A percentile compares a stretch with the other conserved stretches of the same genome.
phyloP scores from a whole-genome alignment of 2,113 vertebrate genomes.

The Saguinus imperator region DNA sequence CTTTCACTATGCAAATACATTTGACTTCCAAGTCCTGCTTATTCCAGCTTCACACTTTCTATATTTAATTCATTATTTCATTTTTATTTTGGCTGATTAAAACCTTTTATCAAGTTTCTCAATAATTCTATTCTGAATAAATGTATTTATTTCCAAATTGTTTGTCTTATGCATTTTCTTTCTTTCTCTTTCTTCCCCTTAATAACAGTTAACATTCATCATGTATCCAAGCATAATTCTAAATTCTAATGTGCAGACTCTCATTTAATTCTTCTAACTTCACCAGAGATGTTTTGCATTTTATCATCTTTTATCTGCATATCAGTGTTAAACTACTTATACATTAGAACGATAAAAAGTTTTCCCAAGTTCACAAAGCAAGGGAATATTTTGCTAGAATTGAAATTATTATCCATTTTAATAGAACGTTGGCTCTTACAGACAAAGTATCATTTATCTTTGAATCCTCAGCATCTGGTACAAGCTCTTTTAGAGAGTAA shows the following conservation, averaged over 20 bases:
- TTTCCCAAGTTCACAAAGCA: neutral
- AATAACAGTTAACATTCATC: neutral
- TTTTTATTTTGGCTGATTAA: neutral
- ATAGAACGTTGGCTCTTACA: neutral
- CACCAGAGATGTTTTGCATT: neutral
- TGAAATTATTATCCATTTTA: neutral
- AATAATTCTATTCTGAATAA: neutral
- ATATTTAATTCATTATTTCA: neutral
- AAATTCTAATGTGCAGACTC: neutral
- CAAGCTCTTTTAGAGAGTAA: neutral
- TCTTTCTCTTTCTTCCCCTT: neutral
- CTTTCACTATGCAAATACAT: neutral
- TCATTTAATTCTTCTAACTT: neutral
- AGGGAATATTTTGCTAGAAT: neutral
- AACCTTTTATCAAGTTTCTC: neutral
- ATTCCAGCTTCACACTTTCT: neutral
- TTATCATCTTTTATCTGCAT: neutral
- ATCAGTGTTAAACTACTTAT: neutral
- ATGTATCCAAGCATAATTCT: neutral
- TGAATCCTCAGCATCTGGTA: neutral
- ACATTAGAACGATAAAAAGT: neutral
- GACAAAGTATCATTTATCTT: neutral
- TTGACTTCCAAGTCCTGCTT: neutral
- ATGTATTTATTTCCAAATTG: neutral
- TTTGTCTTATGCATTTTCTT: neutral